Conservation (phyloP, 2,113 vertebrate species). For the Hemicordylus capensis region DNA sequence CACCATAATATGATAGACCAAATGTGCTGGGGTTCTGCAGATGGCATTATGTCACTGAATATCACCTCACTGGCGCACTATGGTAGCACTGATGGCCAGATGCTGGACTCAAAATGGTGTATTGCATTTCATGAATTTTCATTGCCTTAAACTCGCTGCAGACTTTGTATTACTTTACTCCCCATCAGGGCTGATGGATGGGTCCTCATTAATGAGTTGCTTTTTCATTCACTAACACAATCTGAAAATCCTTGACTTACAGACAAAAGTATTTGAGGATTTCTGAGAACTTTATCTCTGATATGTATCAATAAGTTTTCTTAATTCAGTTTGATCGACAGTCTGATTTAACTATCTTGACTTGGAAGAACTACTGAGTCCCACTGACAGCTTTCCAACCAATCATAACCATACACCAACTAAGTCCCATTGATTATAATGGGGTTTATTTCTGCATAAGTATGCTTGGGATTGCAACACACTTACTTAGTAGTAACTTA, state of each 20-base stretch:
- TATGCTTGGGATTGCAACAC: not conserved
- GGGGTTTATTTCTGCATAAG: not conserved
- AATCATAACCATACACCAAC: not conserved
- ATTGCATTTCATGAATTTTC: not conserved
- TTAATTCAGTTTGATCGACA: not conserved
- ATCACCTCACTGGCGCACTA: not conserved
- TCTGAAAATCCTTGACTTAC: no score
- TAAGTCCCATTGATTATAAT: not conserved
- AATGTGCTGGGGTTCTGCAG: slow-evolving; percentile 21
- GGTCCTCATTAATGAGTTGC: not conserved
- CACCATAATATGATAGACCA: slow-evolving; percentile 7
- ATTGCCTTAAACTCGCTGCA: slow-evolving; percentile 4
- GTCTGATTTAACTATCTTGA: not conserved
- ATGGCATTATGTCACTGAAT: slow-evolving; percentile 33
- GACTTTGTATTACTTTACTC: not conserved
- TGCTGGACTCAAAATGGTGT: not conserved
- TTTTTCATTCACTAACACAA: not conserved
- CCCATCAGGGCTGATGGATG: not conserved
- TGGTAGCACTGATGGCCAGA: slow-evolving; percentile 10
- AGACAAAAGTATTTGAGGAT: not conserved
- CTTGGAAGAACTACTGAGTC: not conserved
- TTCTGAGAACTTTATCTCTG: not conserved
- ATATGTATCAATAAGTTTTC: not conserved
- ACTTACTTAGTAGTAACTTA: not conserved
- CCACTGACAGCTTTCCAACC: not conserved